Evolutionary conservation across 2,888 invertebrate species (phyloP).

Genomic region (Apoda limacodes): DNA sequence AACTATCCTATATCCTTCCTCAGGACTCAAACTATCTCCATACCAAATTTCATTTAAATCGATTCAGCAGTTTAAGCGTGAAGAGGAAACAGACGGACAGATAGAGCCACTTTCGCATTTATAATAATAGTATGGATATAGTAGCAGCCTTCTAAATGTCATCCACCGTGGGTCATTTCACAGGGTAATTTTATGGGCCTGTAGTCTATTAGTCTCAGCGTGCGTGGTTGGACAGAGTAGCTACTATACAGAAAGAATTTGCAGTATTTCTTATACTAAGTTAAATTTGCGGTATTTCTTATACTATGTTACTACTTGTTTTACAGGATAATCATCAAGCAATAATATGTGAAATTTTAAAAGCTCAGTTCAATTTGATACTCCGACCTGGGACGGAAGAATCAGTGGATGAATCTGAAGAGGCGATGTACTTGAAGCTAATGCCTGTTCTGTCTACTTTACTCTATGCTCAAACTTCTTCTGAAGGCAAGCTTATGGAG

Average conservation of each 20-base stretch:
- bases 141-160: too few species aligned
- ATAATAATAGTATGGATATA: too few species aligned
- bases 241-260: background rate
- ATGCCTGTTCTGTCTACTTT: conserved; percentile 79
- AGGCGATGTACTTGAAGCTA: conserved; percentile 78
- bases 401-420: conserved; percentile 72
- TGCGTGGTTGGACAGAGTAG: too few species aligned
- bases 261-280: background rate
- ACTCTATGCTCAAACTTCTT: conserved; percentile 69
- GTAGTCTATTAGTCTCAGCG: too few species aligned
- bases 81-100: too few species aligned
- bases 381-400: conserved; percentile 53
- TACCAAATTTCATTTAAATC: too few species aligned
- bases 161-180: too few species aligned
- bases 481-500: conserved; percentile 73
- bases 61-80: too few species aligned
- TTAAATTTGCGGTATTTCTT: background rate
- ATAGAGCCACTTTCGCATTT: too few species aligned
- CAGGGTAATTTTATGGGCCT: too few species aligned
- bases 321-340: conserved; percentile 71
- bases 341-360: conserved; percentile 79
- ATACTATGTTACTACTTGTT: conserved; percentile 5
- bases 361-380: conserved; percentile 83
- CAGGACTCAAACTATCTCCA: too few species aligned
- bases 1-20: too few species aligned